Conservation (phyloP, 2,113 vertebrate genomes). For the Psammodynastes pulverulentus region DNA sequence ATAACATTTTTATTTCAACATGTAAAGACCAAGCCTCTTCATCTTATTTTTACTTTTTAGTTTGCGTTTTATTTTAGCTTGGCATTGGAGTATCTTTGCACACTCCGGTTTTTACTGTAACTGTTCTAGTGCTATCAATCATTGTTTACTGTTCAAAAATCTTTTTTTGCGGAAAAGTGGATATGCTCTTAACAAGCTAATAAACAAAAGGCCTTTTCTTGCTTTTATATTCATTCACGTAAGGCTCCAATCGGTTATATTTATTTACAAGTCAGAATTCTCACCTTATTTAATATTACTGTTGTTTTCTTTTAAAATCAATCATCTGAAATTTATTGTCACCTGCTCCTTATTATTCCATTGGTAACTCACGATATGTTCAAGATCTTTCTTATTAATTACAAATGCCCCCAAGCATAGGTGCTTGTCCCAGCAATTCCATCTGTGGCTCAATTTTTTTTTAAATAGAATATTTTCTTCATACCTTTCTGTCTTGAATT, state of each 20-base stretch:
- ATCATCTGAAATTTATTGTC: background rate
- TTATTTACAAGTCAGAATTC: conserved; percentile 12
- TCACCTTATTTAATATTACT: background rate
- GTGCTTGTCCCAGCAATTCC: background rate
- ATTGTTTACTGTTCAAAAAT: background rate
- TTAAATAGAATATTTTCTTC: conserved; percentile 6
- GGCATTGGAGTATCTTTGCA: background rate
- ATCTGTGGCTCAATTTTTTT: background rate
- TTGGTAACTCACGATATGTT: background rate
- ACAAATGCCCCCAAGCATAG: background rate
- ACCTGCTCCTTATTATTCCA: background rate
- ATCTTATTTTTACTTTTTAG: background rate
- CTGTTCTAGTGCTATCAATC: background rate
- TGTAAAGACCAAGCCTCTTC: background rate
- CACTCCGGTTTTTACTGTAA: background rate
- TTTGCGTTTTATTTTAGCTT: background rate
- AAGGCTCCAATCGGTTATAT: background rate
- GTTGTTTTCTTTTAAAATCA: conserved; percentile 4
- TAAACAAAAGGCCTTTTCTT: background rate
- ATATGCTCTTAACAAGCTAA: background rate
- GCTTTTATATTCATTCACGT: background rate
- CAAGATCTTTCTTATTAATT: conserved; percentile 2
- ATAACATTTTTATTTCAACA: background rate
- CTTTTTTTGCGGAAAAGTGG: background rate
- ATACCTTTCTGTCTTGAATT: conserved; percentile 42